Evolutionary conservation across 2,113 vertebrate species (phyloP).

Genomic region (Lathamus discolor): DNA sequence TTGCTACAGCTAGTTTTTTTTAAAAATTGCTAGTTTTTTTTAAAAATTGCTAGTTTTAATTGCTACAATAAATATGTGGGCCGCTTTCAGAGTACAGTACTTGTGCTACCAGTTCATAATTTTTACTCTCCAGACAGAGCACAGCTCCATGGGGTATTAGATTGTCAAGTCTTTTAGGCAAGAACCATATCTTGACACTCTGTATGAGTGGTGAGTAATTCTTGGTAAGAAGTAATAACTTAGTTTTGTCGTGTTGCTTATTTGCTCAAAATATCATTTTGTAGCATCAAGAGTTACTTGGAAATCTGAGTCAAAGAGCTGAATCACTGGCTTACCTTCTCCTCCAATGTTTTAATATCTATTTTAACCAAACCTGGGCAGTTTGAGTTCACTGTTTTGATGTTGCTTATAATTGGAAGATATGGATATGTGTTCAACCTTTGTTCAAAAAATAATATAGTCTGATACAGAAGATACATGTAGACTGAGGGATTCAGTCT

Average conservation of each 20-base stretch:
- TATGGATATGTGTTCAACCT: neutral
- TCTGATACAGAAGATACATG: neutral
- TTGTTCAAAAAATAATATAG: neutral
- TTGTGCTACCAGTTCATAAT: slow-evolving; percentile 19
- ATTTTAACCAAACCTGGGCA: neutral
- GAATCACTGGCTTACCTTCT: neutral
- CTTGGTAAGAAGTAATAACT: slow-evolving; percentile 16
- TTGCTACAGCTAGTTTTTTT: too few species aligned
- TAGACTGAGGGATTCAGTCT: neutral
- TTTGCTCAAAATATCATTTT: neutral
- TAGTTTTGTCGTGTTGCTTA: slow-evolving; percentile 19
- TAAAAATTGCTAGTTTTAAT: slow-evolving; percentile 47
- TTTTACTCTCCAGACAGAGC: slow-evolving; percentile 43
- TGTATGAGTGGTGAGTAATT: slow-evolving; percentile 5
- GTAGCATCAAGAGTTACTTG: neutral
- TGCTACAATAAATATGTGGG: slow-evolving; percentile 19
- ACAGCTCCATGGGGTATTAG: neutral
- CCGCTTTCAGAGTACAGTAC: neutral
- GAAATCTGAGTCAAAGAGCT: neutral
- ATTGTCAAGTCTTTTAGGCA: slow-evolving; percentile 41
- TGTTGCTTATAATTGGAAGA: neutral
- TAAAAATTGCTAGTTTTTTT: too few species aligned
- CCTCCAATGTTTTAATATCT: neutral
- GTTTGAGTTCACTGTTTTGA: neutral
- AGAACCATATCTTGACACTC: neutral